phyloP scores from a whole-genome alignment of 2,888 invertebrate genomes.

The Apotomis turbidana region DNA sequence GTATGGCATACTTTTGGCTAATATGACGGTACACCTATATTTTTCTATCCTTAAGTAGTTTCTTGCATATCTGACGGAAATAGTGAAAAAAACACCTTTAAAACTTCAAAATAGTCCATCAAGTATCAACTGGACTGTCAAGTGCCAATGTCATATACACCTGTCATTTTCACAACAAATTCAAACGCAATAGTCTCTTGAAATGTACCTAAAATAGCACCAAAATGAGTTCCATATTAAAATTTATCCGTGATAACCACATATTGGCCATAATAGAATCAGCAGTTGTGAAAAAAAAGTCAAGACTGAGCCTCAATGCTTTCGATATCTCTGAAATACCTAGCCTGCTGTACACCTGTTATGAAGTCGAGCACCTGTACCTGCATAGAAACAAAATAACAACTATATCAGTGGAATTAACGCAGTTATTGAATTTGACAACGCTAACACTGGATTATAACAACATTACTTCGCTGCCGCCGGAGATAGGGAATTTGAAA shows the following conservation, averaged over 20 bases:
- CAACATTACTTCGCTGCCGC: constrained; percentile 83
- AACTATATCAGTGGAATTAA: constrained; percentile 76
- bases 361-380: constrained; percentile 84
- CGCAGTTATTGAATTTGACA: constrained; percentile 81
- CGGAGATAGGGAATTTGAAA: constrained; percentile 83
- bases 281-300: constrained; percentile 83
- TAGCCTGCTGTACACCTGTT: constrained; percentile 80
- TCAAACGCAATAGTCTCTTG: constrained; percentile 72
- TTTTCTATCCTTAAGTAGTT: not conserved
- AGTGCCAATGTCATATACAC: constrained; percentile 46
- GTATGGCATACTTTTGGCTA: too few relatives aligned
- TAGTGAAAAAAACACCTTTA: not conserved
- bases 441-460: constrained; percentile 87
- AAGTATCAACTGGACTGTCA: not conserved
- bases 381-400: constrained; percentile 86
- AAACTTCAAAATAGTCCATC: constrained; percentile 2
- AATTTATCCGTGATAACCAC: constrained; percentile 87
- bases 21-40: not conserved
- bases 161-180: constrained; percentile 61
- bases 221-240: constrained; percentile 86
- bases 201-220: constrained; percentile 63
- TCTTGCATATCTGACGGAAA: not conserved
- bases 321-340: constrained; percentile 86
- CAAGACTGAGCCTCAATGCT: constrained; percentile 85
- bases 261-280: constrained; percentile 87